Evolutionary conservation across 2,888 invertebrate species (phyloP), one percentile per base, ranked within the genome.

Genomic region (Muschampia plurimacula): DNA sequence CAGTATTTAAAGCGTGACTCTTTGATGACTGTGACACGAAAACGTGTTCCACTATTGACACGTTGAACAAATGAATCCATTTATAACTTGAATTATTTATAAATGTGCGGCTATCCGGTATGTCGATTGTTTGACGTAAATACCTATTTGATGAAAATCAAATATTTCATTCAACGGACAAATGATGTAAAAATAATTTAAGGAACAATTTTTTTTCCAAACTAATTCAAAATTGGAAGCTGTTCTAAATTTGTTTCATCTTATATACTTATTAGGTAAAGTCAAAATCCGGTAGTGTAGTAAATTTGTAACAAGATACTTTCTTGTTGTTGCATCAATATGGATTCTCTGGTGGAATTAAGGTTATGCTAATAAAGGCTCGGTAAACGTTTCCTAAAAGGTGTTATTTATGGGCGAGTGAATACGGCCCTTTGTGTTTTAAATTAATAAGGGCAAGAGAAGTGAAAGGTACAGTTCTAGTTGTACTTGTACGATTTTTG

Each of bases 1-100:
- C 66, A 71, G 71, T 71, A n/a, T 71, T 70, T 65, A 71, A 65
- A 71, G 66, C 39, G 71, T 71, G 57, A 71, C 71, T 66, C 59
- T 71, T 71, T 71, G 71, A 71, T 71, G 71, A 60, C 60, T 57
- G 44, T 66, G 66, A 71, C 71, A 66, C 49, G 71, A 41, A 71
- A 71, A 71, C 59, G 64, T 71, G 71, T 71, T 71, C 13, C 66
- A 28, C 66, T 60, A 66, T 71, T 71, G 71, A 71, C 69, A 63
- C 63, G 69, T 69, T 22, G 15, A 63, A 69, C 63, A 71, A 71
- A 71, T 66, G 46, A 65, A 65, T 57, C 65, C 70, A 70, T 70
- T 70, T 70, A 55, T 69, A 55, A 65, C 64, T 70, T 65, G 57
- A 65, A 59, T 59, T 46, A 55, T 65, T 65, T 59, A 44, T 15